Conservation (phyloP, 2,888 invertebrate genomes). For the Prosapia bicincta region DNA sequence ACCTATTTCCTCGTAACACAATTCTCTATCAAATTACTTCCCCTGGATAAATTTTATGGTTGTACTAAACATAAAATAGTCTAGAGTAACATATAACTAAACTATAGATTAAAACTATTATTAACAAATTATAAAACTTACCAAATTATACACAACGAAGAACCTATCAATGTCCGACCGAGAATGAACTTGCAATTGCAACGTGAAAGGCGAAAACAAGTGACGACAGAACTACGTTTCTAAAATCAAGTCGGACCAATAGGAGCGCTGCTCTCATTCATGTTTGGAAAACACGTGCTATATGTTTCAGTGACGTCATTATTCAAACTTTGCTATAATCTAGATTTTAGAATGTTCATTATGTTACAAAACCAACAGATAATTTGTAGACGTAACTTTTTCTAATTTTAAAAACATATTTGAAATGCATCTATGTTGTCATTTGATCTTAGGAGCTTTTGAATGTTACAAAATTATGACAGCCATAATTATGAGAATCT, state of each 20-base stretch:
- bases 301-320: conserved; percentile 17
- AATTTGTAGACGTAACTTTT: too few species aligned
- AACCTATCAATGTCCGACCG: not conserved
- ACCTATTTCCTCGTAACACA: not conserved
- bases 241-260: conserved; percentile 18
- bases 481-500: too few species aligned
- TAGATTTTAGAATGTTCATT: too few species aligned
- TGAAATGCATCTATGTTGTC: too few species aligned
- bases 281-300: conserved; percentile 23
- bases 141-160: conserved; percentile 1
- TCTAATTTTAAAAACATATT: too few species aligned
- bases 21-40: too few species aligned
- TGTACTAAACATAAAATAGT: too few species aligned
- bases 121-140: conserved; percentile 4
- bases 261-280: conserved; percentile 21
- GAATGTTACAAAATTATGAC: too few species aligned
- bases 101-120: not conserved
- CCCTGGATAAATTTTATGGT: too few species aligned
- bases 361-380: too few species aligned
- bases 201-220: conserved; percentile 37
- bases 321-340: too few species aligned
- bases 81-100: not conserved
- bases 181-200: conserved; percentile 31
- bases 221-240: conserved; percentile 32
- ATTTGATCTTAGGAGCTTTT: too few species aligned